Percentiles rank a stretch among this genome's conserved stretches.
Conservation (phyloP, 2,113 vertebrate genomes). For the Capreolus pygargus region DNA sequence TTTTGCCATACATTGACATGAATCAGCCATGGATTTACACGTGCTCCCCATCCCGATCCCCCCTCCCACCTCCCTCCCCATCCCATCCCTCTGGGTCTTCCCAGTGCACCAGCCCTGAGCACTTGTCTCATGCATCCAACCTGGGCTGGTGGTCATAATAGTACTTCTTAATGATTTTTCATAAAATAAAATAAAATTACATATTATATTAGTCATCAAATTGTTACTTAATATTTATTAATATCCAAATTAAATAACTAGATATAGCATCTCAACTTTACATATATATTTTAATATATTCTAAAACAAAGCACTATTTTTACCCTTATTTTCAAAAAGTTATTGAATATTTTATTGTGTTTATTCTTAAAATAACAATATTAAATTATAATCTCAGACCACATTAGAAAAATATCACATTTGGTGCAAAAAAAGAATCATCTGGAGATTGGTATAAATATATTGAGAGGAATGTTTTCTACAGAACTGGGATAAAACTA, state of each 20-base stretch:
- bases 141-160: background rate
- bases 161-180: background rate
- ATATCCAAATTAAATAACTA: background rate
- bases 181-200: background rate
- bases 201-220: background rate
- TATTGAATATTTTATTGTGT: background rate
- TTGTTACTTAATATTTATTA: background rate
- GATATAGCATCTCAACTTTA: background rate
- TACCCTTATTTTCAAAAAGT: background rate
- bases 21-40: no score
- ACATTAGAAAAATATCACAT: background rate
- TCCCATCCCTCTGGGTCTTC: no score
- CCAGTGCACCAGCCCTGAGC: no score
- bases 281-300: background rate
- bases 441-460: background rate
- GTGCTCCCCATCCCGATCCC: no score
- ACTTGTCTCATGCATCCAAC: no score
- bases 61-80: no score
- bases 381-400: background rate
- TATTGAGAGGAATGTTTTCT: background rate
- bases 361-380: background rate
- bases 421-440: background rate
- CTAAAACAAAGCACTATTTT: background rate
- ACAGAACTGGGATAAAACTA: background rate
- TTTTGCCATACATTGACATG: no score